Evolutionary conservation across 2,797 vertebrate species (phyloP), one percentile per base, ranked within the genome.

Genomic region (Chrosomus eos): DNA sequence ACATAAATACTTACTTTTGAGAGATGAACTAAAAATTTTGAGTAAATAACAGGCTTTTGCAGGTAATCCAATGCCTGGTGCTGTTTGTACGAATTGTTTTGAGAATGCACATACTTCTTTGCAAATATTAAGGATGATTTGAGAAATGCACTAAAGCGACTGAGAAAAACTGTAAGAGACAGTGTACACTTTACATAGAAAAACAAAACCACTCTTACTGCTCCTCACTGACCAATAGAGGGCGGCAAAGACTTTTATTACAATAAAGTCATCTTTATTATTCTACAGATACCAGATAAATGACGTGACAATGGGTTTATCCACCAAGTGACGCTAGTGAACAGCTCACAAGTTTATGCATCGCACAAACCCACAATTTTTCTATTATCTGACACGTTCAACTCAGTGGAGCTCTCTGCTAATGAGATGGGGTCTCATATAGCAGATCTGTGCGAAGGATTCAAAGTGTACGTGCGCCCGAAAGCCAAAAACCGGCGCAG

Each of bases 281-380:
- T 48, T 45, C 4, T 31, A 43, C 28, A 51, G 28, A 23, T 23
- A 45, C 14, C 18, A 58, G 16, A 45, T 43, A 48, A n/a, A 82
- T 14, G 2, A 82, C 62, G 5, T 31, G 26, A 79, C 26, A 58
- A 13, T 26, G 10, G 13, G 7, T 66, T 55, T 68, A 10, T 83
- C 73, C 72, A 76, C 60, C 67, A 55, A 55, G 73, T 33, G 60
- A 45, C 60, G 21, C 72, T 67, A 40, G 11, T 67, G 72, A 75
- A 36, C 71, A 73, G 40, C 58, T 78, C 36, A 21, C 58, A 13
- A 78, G 10, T 45, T 40, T 45, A 43, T 19, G 26, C n/a, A 43
- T 40, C n/a, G 26, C 60, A 62, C 16, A 16, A 64, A 31, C 9
- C 14, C n/a, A 11, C n/a, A 53, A 11, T 53, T 68, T 16, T 5